Base-by-base conservation (phyloP, 2,888 invertebrate species). In the Luperina nickerlii region DNA sequence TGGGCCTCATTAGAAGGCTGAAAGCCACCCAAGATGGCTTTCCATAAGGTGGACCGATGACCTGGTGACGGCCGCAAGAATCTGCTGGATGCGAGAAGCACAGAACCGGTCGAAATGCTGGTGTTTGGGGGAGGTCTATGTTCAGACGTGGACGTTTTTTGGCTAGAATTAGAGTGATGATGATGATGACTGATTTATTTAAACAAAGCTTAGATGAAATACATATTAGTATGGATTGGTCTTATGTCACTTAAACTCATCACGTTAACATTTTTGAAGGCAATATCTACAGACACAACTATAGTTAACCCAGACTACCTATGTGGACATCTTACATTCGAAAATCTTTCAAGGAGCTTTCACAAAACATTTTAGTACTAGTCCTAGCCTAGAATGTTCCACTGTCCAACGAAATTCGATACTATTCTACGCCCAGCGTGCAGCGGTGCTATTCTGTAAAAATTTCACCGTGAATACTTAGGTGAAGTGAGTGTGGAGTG, bases 381-480 rank as follows among this genome's bases (percentile, higher is more conserved):
- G 1, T 8, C 0, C 3, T 24, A 24, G 24, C 32, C 27, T 80
- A 62, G 20, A 38, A 69, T 8, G 6, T n/a, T 7, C 8, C 42
- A 18, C 1, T 20, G 24, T 62, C 68, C 71, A 74, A 68, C 11
- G 68, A 74, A 20, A 86, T 66, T 27, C 48, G 67, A 83, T 60
- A 72, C 70, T 63, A 79, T 6, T 13, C 65, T 11, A 24, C 45
- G 27, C 62, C 73, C 76, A 63, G 60, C n/a, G n/a, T n/a, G n/a
- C n/a, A n/a, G n/a, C n/a, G n/a, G n/a, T n/a, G n/a, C n/a, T n/a
- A n/a, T n/a, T n/a, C n/a, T n/a, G n/a, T n/a, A n/a, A n/a, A n/a
- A n/a, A n/a, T n/a, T n/a, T n/a, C n/a, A n/a, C n/a, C n/a, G n/a
- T n/a, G n/a, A n/a, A n/a, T n/a, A n/a, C n/a, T n/a, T n/a, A n/a